phyloP scores from a whole-genome alignment of 2,797 vertebrate species.

The Thripadectes ignobilis region DNA sequence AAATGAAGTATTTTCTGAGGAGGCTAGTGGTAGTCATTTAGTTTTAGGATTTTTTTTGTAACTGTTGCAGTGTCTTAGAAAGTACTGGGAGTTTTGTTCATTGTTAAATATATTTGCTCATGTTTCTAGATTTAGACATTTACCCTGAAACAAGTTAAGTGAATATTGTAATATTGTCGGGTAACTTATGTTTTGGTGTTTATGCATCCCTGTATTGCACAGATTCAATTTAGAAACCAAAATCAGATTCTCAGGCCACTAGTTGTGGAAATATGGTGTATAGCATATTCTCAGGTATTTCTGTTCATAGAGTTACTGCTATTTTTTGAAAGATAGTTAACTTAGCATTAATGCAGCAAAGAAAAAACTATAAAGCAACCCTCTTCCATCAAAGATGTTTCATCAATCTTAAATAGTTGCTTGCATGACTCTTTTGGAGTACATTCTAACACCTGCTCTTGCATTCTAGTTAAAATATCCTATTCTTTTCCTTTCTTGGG shows the following conservation, averaged over 20 bases:
- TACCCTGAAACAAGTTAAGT: not conserved
- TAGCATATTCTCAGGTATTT: not conserved
- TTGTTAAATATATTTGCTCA: not conserved
- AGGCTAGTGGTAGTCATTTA: no score
- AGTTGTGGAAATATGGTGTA: not conserved
- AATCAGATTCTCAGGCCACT: not conserved
- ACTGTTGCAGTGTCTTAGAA: not conserved
- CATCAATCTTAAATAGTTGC: not conserved
- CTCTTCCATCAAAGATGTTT: not conserved
- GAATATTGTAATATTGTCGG: not conserved
- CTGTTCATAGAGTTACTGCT: not conserved
- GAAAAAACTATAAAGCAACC: fast-evolving
- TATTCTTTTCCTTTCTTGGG: not conserved
- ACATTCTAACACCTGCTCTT: not conserved
- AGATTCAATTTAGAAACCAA: not conserved
- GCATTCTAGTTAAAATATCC: not conserved
- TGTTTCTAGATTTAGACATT: not conserved
- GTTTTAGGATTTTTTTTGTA: not conserved
- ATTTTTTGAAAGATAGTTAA: not conserved
- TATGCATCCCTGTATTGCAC: not conserved
- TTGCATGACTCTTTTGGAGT: not conserved
- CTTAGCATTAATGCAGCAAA: not conserved
- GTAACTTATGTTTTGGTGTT: not conserved
- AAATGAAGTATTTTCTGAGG: no score
- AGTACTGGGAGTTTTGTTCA: not conserved